Base-by-base conservation (phyloP, 1,140 invertebrate species). In the Penaeus chinensis region DNA sequence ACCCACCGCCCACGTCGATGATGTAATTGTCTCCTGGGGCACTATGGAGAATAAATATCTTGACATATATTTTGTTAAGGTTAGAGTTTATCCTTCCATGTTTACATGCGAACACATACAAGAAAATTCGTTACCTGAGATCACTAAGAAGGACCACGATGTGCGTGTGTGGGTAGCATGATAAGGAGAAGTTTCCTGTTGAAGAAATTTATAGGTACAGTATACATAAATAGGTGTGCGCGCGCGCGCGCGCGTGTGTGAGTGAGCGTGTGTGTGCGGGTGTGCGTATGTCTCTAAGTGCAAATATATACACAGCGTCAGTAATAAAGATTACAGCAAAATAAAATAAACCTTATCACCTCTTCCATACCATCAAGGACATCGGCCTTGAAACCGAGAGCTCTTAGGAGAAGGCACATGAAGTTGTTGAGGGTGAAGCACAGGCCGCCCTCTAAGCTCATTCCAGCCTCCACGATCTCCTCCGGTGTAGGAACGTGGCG, bases 351-450 rank as follows among this genome's bases (percentile, higher is more conserved):
- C 13, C 32, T 65, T 19, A 42, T 11, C 10, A 54, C 54, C 8
- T 4, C 5, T 22, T n/a, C 18, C 82, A 32, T 54, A 84, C 82
- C 82, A 16, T 76, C 24, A 0, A 84, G 69, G 18, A 84, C 19
- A 19, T 84, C 62, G 10, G n/a, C 82, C 16, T 84, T 20, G 22
- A 84, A 47, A 19, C 47, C 69, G 10, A 84, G 42, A 24, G 69
- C 37, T 2, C 69, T 16, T 1, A 84, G 82, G 8, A 84, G 69
- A n/a, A 84, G 27, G 82, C 54, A 76, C 47, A 84, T 61, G 82
- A 84, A 84, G 16, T 42, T 47, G 47, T 84, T 84, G 24, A 76
- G n/a, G 24, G 42, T 76, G 54, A 76, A 74, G 69, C 82, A 84
- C 0, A 84, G 24, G n/a, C 82, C 82, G 7, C 82, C 82, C 69